Conservation (phyloP, 2,888 invertebrate genomes). For the Azorinus chamasolen region DNA sequence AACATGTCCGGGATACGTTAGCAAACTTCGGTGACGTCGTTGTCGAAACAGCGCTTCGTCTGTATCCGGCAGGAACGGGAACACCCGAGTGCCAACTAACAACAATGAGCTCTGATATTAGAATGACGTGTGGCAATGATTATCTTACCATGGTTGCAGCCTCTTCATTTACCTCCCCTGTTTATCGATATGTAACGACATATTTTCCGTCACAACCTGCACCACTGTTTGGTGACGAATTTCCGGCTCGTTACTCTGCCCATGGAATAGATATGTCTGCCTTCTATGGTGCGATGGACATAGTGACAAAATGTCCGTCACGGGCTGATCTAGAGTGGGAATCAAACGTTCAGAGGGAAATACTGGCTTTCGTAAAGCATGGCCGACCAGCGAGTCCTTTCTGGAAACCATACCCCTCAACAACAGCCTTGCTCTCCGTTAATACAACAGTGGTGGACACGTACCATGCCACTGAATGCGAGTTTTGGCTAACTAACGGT, state of each 20-base stretch:
- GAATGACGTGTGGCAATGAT: no score
- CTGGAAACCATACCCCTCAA: slow-evolving; percentile 24
- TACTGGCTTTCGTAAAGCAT: slow-evolving; percentile 22
- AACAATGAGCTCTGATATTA: no score
- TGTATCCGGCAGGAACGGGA: slow-evolving; percentile 41
- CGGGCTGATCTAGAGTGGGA: slow-evolving; percentile 13
- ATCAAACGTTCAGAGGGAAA: slow-evolving; percentile 11
- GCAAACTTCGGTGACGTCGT: slow-evolving; percentile 28
- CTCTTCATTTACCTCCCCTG: slow-evolving; percentile 33
- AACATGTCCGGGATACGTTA: slow-evolving; percentile 15
- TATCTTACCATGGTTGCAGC: slow-evolving; percentile 30
- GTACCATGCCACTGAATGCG: no score
- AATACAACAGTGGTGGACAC: no score
- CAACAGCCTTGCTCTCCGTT: slow-evolving; percentile 22
- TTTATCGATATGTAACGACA: no score
- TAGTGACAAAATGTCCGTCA: not conserved
- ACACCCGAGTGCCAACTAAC: no score
- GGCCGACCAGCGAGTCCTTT: no score
- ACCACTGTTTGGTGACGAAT: slow-evolving; percentile 33
- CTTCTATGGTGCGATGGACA: slow-evolving; percentile 23
- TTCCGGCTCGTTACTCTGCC: no score
- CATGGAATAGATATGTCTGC: slow-evolving; percentile 46
- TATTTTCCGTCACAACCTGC: no score
- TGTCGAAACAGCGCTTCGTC: slow-evolving; percentile 23
- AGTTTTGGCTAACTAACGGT: no score